Percentiles rank a stretch among this genome's conserved stretches.
Conservation (phyloP, 2,113 vertebrate genomes). For the Bostrychus sinensis region DNA sequence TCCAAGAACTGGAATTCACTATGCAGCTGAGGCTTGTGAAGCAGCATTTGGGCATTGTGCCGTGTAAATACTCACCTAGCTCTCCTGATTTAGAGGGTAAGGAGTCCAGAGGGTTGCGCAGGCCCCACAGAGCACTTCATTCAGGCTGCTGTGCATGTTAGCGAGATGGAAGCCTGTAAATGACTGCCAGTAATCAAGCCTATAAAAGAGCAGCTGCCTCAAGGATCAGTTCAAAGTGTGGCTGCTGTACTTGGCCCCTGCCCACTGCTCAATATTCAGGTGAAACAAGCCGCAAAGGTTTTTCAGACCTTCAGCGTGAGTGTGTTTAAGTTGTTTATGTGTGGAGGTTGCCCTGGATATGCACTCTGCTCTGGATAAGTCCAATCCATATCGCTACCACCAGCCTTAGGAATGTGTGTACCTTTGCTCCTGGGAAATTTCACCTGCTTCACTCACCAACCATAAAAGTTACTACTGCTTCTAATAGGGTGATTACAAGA, state of each 20-base stretch:
- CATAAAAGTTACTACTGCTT: constrained; percentile 57
- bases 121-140: constrained; percentile 49
- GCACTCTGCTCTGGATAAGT: constrained; percentile 68
- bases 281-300: constrained; percentile 27
- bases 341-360: constrained; percentile 66
- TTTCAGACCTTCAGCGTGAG: constrained; percentile 10
- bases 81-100: constrained; percentile 50
- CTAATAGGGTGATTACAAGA: constrained; percentile 60
- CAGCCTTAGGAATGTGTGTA: constrained; percentile 61
- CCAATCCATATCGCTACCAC: constrained; percentile 59
- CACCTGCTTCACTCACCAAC: constrained; percentile 60
- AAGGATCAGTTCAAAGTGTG: constrained; percentile 39
- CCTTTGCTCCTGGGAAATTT: constrained; percentile 75
- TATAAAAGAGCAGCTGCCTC: constrained; percentile 63
- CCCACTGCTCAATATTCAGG: constrained; percentile 44
- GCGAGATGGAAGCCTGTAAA: constrained; percentile 63
- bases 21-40: constrained; percentile 51
- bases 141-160: constrained; percentile 53
- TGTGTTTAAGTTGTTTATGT: constrained; percentile 49
- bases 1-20: constrained; percentile 38
- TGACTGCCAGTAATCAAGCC: constrained; percentile 57
- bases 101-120: constrained; percentile 39
- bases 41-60: constrained; percentile 37
- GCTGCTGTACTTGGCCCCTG: constrained; percentile 44
- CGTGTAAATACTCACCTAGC: constrained; percentile 49